Evolutionary conservation across 1,140 invertebrate genomes (phyloP).

Genomic region (Drosophila nasuta): DNA sequence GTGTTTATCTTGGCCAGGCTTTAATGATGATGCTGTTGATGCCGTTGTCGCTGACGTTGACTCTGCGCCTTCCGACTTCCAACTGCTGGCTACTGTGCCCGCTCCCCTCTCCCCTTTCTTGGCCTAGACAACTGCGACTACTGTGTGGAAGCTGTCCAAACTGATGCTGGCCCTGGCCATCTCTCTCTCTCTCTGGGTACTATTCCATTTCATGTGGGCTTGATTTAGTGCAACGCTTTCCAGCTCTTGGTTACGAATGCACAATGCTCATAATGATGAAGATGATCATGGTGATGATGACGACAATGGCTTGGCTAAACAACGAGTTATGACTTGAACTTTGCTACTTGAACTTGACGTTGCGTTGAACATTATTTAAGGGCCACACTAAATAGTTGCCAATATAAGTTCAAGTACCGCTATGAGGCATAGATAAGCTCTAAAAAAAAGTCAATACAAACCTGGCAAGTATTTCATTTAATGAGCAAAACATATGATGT

Average conservation of each 20-base stretch:
- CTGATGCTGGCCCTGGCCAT: conserved; percentile 64
- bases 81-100: conserved; percentile 39
- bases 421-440: neutral
- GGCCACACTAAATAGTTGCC: conserved; percentile 18
- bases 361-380: neutral
- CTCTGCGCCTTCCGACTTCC: conserved; percentile 36
- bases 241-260: conserved; percentile 49
- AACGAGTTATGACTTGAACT: conserved; percentile 78
- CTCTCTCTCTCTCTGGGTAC: neutral
- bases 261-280: conserved; percentile 27
- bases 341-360: conserved; percentile 60
- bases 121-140: conserved; percentile 40
- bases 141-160: conserved; percentile 73
- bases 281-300: conserved; percentile 15
- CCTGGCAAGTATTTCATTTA: neutral
- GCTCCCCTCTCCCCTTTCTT: too few relatives aligned
- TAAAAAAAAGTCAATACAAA: neutral
- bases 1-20: conserved; percentile 71
- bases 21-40: conserved; percentile 57
- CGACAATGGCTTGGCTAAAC: conserved; percentile 16
- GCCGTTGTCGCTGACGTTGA: conserved; percentile 49
- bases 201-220: conserved; percentile 66
- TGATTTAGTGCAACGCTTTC: conserved; percentile 74
- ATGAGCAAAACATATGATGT: too few relatives aligned
- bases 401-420: conserved; percentile 1